phyloP scores from a whole-genome alignment of 1,140 invertebrate species.

The Drosophila oshimai region DNA sequence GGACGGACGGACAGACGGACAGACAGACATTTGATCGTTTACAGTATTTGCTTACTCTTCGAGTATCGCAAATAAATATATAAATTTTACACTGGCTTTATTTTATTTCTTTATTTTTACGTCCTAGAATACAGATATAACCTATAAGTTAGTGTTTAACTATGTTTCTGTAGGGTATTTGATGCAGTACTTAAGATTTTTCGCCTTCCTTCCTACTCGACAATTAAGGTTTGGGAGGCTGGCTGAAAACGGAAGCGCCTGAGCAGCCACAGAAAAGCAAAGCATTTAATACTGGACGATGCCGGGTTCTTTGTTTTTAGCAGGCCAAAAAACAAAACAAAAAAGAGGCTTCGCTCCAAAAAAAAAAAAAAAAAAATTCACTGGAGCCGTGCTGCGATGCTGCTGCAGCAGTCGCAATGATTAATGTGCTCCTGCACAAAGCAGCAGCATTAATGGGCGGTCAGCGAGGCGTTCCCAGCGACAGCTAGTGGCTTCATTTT shows the following conservation, averaged over 20 bases:
- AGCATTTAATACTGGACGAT: constrained; percentile 64
- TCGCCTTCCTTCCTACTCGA: constrained; percentile 18
- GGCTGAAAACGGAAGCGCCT: constrained; percentile 52
- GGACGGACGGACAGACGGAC: no score
- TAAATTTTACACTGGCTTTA: no score
- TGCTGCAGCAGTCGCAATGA: constrained; percentile 71
- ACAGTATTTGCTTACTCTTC: no score
- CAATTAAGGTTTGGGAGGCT: constrained; percentile 43
- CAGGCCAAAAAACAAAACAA: constrained; percentile 7
- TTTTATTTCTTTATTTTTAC: no score
- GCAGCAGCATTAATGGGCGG: constrained; percentile 61
- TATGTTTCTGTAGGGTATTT: neutral
- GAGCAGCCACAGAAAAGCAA: constrained; percentile 47
- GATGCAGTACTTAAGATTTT: neutral
- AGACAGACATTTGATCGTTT: no score
- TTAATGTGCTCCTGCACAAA: constrained; percentile 64
- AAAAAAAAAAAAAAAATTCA: neutral
- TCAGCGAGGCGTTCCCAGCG: constrained; percentile 57
- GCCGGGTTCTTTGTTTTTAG: constrained; percentile 38
- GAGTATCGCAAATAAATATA: no score
- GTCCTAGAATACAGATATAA: no score
- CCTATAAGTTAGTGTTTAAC: no score
- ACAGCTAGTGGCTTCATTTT: constrained; percentile 57
- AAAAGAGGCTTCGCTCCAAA: neutral
- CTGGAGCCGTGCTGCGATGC: constrained; percentile 27